Evolutionary conservation across 2,888 invertebrate species (phyloP), one percentile per base, ranked within the genome.

Genomic region (Drosophila melanocephala): DNA sequence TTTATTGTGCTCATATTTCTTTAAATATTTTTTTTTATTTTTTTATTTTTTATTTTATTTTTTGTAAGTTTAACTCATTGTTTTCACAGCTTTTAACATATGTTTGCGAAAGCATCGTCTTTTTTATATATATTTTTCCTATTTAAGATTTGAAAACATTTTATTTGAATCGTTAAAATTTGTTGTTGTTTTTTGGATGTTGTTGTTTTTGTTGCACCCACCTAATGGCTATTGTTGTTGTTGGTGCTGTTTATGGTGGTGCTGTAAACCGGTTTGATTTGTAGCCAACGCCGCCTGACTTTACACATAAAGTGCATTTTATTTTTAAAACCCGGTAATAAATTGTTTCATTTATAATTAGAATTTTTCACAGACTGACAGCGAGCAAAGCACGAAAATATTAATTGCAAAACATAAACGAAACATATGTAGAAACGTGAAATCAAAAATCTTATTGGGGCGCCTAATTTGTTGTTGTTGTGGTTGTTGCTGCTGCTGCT

Each of bases 271-370:
- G 91, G 87, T 87, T 78, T 69, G 47, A 32, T 60, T 55, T 51
- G 47, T 71, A 75, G 81, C 77, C 79, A 61, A 35, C 63, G 65
- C 53, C 57, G 64, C 64, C 69, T 72, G 73, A 73, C 74, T 80
- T 81, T 75, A 81, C 80, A 75, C 78, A 83, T 78, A 85, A 86
- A 85, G 83, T 83, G 83, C 76, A 83, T 83, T 88, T 90, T 88
- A 90, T 88, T 86, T 89, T 81, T 81, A 83, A 88, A 87, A 88
- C 90, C 86, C 91, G 87, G 87, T 77, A 87, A 87, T 90, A 87
- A 90, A 90, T 88, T 90, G 82, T 84, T 87, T 87, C 70, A 77
- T 90, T 87, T 89, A 90, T 90, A 89, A 90, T 90, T 87, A 86
- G 87, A 86, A 86, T 89, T 89, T 89, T 83, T 66, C 68, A 66